A percentile compares a stretch with the other conserved stretches of the same genome.
Evolutionary conservation across 1,140 invertebrate species (phyloP).

Genomic region (Arctopsyche grandis): DNA sequence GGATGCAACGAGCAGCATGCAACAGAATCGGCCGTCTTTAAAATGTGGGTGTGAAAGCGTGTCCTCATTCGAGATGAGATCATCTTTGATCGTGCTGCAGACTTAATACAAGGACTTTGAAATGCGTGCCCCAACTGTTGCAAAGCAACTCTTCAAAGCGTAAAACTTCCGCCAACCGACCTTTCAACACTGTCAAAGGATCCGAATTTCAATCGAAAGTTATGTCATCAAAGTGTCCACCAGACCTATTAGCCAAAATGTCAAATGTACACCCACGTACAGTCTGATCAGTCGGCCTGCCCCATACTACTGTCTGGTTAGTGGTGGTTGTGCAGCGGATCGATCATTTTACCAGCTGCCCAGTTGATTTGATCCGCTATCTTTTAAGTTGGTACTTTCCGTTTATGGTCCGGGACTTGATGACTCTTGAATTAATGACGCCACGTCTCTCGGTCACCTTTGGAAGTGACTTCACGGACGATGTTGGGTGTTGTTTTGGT

Average conservation of each 20-base stretch:
- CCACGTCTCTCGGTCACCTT: too few relatives aligned
- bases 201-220: too few relatives aligned
- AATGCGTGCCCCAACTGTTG: background rate
- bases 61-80: slow-evolving; percentile 21
- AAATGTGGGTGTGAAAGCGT: slow-evolving; percentile 21
- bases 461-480: too few relatives aligned
- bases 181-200: too few relatives aligned
- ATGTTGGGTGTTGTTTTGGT: too few relatives aligned
- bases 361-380: slow-evolving; percentile 8
- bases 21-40: background rate
- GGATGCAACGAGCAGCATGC: background rate
- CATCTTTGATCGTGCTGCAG: slow-evolving; percentile 6
- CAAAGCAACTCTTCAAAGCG: background rate
- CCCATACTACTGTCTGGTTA: too few relatives aligned
- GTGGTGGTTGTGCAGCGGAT: too few relatives aligned
- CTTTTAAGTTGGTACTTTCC: slow-evolving; percentile 4
- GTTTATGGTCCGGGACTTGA: background rate
- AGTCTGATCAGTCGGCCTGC: too few relatives aligned
- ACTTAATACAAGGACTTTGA: background rate
- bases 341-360: too few relatives aligned
- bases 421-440: background rate
- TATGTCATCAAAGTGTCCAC: too few relatives aligned
- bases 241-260: too few relatives aligned
- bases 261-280: too few relatives aligned
- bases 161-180: background rate